Evolutionary conservation across 2,797 vertebrate genomes (phyloP).

Genomic region (Syngnathus acus): DNA sequence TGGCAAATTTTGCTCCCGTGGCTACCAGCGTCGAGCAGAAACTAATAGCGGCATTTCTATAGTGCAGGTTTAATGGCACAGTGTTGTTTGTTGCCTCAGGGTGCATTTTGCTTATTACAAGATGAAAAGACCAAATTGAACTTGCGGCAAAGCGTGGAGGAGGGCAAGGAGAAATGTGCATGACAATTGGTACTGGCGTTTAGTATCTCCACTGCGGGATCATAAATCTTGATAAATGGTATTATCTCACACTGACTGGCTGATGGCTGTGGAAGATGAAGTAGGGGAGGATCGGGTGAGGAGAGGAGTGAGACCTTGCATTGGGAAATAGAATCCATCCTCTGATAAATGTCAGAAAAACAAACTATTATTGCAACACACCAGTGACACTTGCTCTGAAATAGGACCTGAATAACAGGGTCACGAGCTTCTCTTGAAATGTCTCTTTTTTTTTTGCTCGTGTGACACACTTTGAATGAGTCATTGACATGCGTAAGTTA

Average conservation of each 20-base stretch:
- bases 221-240: neutral
- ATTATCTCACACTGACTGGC: slow-evolving; percentile 2
- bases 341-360: neutral
- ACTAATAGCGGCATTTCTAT: neutral
- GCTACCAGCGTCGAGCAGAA: neutral
- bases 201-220: neutral
- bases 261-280: slow-evolving; percentile 1
- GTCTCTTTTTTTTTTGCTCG: too few relatives aligned
- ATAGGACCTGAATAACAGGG: too few relatives aligned
- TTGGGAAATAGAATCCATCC: neutral
- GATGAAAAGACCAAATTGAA: slow-evolving; percentile 3
- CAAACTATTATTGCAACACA: neutral
- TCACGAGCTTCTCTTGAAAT: too few relatives aligned
- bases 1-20: neutral
- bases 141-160: neutral
- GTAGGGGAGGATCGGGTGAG: neutral
- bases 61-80: neutral
- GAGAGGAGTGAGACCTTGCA: neutral
- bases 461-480: too few relatives aligned
- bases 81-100: neutral
- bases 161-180: neutral
- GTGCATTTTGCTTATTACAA: neutral
- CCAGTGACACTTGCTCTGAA: neutral
- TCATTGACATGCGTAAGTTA: too few relatives aligned
- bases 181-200: neutral